phyloP scores from a whole-genome alignment of 2,888 invertebrate species.

The Lochmaea crataegi region DNA sequence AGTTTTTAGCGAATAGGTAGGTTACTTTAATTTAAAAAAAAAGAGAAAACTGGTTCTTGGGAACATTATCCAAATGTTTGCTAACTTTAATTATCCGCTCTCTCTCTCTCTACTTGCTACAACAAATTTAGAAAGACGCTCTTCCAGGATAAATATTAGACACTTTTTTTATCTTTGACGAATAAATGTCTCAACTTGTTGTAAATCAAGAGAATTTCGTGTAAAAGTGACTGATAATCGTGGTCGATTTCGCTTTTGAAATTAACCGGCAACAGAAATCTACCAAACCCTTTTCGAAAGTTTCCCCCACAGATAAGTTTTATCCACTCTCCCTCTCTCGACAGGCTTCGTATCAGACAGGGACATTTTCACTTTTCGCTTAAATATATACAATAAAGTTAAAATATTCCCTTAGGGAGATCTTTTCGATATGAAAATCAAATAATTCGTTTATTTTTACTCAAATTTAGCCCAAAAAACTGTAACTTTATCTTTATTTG shows the following conservation, averaged over 20 bases:
- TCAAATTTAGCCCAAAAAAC: too few relatives aligned
- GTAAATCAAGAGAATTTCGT: too few relatives aligned
- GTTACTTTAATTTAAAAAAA: too few relatives aligned
- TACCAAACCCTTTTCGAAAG: background rate
- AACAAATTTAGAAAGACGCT: background rate
- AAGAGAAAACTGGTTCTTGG: constrained; percentile 13
- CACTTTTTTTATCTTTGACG: too few relatives aligned
- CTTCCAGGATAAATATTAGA: background rate
- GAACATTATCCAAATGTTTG: constrained; percentile 30
- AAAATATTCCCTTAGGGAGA: background rate
- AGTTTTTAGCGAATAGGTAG: too few relatives aligned
- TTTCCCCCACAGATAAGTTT: background rate
- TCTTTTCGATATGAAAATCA: too few relatives aligned
- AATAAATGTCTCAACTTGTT: background rate
- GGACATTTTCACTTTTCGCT: constrained; percentile 9
- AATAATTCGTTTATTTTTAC: too few relatives aligned
- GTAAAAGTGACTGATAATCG: background rate
- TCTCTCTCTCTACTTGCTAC: background rate
- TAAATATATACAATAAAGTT: constrained; percentile 10
- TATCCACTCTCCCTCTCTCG: background rate
- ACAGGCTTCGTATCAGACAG: background rate
- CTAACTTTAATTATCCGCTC: constrained; percentile 30
- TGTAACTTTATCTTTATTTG: too few relatives aligned
- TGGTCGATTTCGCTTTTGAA: background rate
- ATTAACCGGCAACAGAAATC: background rate